Conservation (phyloP, 1,140 invertebrate genomes). For the Eriosoma lanigerum region DNA sequence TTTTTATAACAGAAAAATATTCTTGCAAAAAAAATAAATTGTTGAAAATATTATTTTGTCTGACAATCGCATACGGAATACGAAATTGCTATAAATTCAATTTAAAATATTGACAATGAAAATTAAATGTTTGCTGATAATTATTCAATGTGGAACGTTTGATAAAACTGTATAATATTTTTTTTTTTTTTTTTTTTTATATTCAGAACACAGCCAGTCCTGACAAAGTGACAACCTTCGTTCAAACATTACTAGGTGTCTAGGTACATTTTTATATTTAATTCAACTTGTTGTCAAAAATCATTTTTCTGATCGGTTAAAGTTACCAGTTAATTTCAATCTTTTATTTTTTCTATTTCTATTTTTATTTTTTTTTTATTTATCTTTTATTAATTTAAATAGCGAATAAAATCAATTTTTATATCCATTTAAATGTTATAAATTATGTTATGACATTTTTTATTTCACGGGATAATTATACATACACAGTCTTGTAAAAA, state of each 20-base stretch:
- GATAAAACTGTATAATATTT: background rate
- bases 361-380: too few species aligned
- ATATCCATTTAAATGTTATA: background rate
- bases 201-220: slow-evolving; percentile 12
- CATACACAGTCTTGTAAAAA: too few species aligned
- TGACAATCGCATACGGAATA: background rate
- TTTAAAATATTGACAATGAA: slow-evolving; percentile 19
- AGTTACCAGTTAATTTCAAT: background rate
- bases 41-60: too few species aligned
- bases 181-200: background rate
- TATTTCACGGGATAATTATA: background rate
- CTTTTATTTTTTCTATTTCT: background rate
- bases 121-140: slow-evolving; percentile 12
- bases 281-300: background rate
- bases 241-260: background rate
- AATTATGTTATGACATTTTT: background rate
- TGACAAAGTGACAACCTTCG: slow-evolving; percentile 4
- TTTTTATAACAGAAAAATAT: background rate
- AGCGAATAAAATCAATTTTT: background rate
- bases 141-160: background rate
- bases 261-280: background rate
- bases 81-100: background rate
- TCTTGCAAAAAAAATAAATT: too few species aligned
- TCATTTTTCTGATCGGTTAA: background rate
- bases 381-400: background rate